phyloP scores from a whole-genome alignment of 2,888 invertebrate species.

The Melieria omissa region DNA sequence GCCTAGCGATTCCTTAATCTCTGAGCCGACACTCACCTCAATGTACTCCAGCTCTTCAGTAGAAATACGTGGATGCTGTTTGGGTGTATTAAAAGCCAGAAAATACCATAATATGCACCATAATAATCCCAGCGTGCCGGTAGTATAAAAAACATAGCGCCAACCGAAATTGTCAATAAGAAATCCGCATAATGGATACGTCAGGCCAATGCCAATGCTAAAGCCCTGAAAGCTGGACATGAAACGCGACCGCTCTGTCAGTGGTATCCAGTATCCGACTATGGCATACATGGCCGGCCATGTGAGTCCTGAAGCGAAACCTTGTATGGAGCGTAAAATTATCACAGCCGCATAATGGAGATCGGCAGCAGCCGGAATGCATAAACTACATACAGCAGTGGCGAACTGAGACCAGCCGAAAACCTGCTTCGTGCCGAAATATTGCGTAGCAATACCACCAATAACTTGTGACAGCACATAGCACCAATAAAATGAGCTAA shows the following conservation, averaged over 20 bases:
- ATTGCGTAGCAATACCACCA: constrained; percentile 77
- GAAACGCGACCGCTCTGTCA: constrained; percentile 77
- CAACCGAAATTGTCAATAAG: constrained; percentile 76
- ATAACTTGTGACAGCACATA: constrained; percentile 78
- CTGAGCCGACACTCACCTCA: constrained; percentile 71
- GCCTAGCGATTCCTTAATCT: constrained; percentile 67
- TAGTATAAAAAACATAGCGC: constrained; percentile 77
- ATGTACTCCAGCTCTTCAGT: constrained; percentile 75
- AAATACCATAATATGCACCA: constrained; percentile 79
- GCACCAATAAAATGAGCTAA: constrained; percentile 79
- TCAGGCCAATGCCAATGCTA: constrained; percentile 79
- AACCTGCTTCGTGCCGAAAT: constrained; percentile 77
- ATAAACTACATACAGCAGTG: constrained; percentile 76
- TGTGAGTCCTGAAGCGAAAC: constrained; percentile 77
- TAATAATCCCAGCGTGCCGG: constrained; percentile 72
- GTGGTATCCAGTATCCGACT: constrained; percentile 79
- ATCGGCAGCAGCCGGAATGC: constrained; percentile 74
- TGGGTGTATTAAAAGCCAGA: constrained; percentile 76
- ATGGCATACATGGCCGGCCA: constrained; percentile 83
- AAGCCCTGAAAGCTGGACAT: constrained; percentile 83
- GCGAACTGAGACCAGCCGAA: constrained; percentile 77
- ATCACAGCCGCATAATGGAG: constrained; percentile 74
- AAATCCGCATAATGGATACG: constrained; percentile 77
- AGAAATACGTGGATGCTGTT: constrained; percentile 76
- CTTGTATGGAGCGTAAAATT: constrained; percentile 74